phyloP scores from a whole-genome alignment of 2,113 vertebrate genomes.

The Chamaetylas fuelleborni region DNA sequence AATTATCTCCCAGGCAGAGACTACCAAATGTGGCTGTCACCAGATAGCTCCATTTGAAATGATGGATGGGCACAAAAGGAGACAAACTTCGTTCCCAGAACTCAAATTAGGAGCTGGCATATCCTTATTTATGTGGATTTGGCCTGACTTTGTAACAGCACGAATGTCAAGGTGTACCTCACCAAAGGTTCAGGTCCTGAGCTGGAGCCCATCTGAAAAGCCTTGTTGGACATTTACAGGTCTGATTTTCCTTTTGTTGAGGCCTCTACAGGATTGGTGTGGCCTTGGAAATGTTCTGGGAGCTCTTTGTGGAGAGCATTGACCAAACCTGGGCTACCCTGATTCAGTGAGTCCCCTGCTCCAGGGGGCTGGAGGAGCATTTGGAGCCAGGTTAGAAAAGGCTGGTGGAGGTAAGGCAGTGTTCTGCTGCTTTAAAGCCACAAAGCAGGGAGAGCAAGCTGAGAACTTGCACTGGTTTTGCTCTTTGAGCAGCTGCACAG shows the following conservation, averaged over 20 bases:
- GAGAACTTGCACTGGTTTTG: not conserved
- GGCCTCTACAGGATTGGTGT: not conserved
- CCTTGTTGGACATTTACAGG: not conserved
- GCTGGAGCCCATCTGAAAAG: not conserved
- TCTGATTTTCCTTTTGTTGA: not conserved
- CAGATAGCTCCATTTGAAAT: not conserved
- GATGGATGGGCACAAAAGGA: not conserved
- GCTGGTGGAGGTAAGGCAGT: not conserved
- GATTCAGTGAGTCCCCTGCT: not conserved
- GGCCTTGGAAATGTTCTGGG: not conserved
- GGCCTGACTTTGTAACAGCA: not conserved
- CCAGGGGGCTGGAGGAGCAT: not conserved
- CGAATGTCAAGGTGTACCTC: rapidly evolving
- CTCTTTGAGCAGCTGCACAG: not conserved
- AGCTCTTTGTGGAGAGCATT: rapidly evolving
- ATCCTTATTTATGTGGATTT: not conserved
- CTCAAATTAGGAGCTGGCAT: not conserved
- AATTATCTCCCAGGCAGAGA: slow-evolving; percentile 18
- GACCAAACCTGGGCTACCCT: not conserved
- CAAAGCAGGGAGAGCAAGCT: not conserved
- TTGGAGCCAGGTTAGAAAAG: not conserved
- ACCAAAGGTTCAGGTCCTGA: not conserved
- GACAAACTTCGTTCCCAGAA: not conserved
- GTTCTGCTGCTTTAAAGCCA: not conserved
- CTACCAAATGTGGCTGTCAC: slow-evolving; percentile 7